Conservation (phyloP, 2,888 invertebrate genomes). For the Eretmocerus hayati region DNA sequence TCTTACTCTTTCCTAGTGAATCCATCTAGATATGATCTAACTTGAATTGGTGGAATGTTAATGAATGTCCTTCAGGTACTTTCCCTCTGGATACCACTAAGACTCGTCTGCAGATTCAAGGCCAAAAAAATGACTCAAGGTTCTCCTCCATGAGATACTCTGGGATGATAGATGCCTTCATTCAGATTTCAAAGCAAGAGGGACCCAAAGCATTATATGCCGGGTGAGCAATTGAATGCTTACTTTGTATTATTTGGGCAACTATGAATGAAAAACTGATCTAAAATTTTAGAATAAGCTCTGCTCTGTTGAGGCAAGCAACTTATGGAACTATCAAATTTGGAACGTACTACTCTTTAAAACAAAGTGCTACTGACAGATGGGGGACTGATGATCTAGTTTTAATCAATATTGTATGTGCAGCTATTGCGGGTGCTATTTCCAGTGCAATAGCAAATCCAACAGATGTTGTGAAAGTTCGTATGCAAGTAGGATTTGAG, state of each 20-base stretch:
- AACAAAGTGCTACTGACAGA: slow-evolving; percentile 52
- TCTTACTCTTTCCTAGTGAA: slow-evolving; percentile 5
- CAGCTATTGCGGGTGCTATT: slow-evolving; percentile 77
- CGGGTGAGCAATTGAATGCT: slow-evolving; percentile 54
- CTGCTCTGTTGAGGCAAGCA: slow-evolving; percentile 85
- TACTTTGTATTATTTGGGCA: slow-evolving; percentile 6
- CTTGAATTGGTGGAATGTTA: slow-evolving; percentile 1
- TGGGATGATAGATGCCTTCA: slow-evolving; percentile 87
- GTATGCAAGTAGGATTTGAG: slow-evolving; percentile 72
- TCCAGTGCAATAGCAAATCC: slow-evolving; percentile 94
- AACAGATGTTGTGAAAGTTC: slow-evolving; percentile 91
- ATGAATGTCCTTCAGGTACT: slow-evolving; percentile 68
- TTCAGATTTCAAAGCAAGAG: slow-evolving; percentile 80
- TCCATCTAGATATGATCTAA: no score
- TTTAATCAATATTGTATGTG: slow-evolving; percentile 67
- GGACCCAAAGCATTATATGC: slow-evolving; percentile 80
- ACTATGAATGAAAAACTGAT: neutral
- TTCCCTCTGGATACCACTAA: slow-evolving; percentile 96
- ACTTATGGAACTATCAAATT: slow-evolving; percentile 96
- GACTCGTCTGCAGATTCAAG: slow-evolving; percentile 89
- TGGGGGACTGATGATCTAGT: slow-evolving; percentile 45
- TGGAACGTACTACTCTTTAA: slow-evolving; percentile 88
- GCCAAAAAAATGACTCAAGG: slow-evolving; percentile 73
- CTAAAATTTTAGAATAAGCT: slow-evolving; percentile 66
- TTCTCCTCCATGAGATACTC: slow-evolving; percentile 72